Evolutionary conservation across 2,113 vertebrate genomes (phyloP).

Genomic region (Halichoeres trimaculatus): DNA sequence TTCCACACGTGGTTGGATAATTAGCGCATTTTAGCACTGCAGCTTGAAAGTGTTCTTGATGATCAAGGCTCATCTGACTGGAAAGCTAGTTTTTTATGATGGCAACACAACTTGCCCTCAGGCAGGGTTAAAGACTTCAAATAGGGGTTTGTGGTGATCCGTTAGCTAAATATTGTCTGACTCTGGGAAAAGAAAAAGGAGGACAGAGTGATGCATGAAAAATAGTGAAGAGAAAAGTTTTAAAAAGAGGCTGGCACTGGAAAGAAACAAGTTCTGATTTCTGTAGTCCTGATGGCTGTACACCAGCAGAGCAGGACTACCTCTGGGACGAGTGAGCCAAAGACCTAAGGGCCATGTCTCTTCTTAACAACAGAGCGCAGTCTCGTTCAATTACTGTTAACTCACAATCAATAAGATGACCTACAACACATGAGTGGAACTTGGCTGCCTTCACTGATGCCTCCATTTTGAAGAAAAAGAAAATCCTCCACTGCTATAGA

Average conservation of each 20-base stretch:
- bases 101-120: slow-evolving; percentile 25
- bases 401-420: slow-evolving; percentile 77
- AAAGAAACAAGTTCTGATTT: slow-evolving; percentile 16
- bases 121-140: slow-evolving; percentile 62
- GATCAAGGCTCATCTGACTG: slow-evolving; percentile 51
- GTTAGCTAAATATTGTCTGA: slow-evolving; percentile 43
- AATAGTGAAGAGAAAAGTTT: background rate
- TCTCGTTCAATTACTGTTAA: slow-evolving; percentile 74
- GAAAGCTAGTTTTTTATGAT: slow-evolving; percentile 52
- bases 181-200: slow-evolving; percentile 27
- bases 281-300: slow-evolving; percentile 27
- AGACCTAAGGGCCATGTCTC: slow-evolving; percentile 61
- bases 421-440: slow-evolving; percentile 74
- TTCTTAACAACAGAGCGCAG: slow-evolving; percentile 63
- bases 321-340: slow-evolving; percentile 21
- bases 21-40: slow-evolving; percentile 46
- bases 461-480: slow-evolving; percentile 70
- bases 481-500: slow-evolving; percentile 68
- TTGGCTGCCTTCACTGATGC: slow-evolving; percentile 69
- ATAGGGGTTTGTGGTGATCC: slow-evolving; percentile 28
- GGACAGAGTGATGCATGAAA: slow-evolving; percentile 20
- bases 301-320: slow-evolving; percentile 40
- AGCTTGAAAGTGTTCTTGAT: slow-evolving; percentile 50
- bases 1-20: slow-evolving; percentile 45
- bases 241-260: background rate